Evolutionary conservation across 2,797 vertebrate genomes (phyloP), one percentile per base, ranked within the genome.

Genomic region (Sibirionetta formosa): DNA sequence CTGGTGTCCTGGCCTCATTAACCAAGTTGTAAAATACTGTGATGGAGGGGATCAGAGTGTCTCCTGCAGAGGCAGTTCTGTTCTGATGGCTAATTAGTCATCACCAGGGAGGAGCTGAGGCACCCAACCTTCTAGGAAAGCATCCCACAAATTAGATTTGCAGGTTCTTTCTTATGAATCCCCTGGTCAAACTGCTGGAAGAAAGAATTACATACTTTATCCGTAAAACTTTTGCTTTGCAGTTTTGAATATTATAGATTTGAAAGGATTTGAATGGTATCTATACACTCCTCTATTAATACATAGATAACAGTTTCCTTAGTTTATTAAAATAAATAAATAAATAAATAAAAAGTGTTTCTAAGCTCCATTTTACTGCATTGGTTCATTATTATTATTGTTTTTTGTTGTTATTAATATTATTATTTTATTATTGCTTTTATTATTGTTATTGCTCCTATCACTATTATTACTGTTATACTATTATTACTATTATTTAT

Each of bases 1-100:
- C 78, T 76, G 58, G 71, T 95, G 93, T 75, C 63, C 73, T 82
- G 56, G 70, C 63, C 81, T 92, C 84, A 95, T 88, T 96, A 96
- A 36, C 63, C 26, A 73, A 51, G 42, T 66, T 51, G 58, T 84
- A 82, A 94, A 94, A 90, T 87, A 76, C 38, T 51, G 29, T 82
- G 46, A 63, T 35, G 29, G 26, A 63, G 9, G 24, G 15, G 9
- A 61, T 78, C 63, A 90, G 38, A 77, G 14, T 31, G 23, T 36
- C 51, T 83, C 44, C 50, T 79, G 58, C 29, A 69, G 70, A 65
- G 31, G 11, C 33, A 79, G 23, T 44, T 96, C 54, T 82, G 14
- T 86, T 90, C 73, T 86, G 29, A 44, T 58, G 35, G 29, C 38
- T 90, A 88, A 82, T 93, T 72, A 92, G n/a, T 46, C 82, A 82